Base-by-base conservation (phyloP, 2,888 invertebrate species). In the Sesia apiformis region DNA sequence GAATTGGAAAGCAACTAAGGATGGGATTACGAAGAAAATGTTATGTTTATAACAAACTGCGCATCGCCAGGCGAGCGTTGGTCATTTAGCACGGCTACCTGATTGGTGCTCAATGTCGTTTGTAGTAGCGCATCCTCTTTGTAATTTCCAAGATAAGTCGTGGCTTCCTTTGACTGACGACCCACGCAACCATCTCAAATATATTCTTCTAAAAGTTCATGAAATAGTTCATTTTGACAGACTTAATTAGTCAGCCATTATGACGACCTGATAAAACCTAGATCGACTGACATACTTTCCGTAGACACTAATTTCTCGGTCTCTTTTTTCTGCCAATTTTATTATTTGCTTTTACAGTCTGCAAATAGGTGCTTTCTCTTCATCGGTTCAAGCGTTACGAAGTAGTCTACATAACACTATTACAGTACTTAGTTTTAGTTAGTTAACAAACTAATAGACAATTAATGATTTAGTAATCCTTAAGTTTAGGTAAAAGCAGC, bases 101-200 rank as follows among this genome's bases (percentile, higher is more conserved):
- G 83, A 88, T 88, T 88, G 85, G 68, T 69, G 76, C 80, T 87
- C 88, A 88, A 87, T 87, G 87, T 76, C 88, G 76, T 72, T 69
- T 73, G 76, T 71, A 69, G 69, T 64, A 61, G 73, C 74, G 75
- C 83, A 84, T 86, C 84, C 84, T 83, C 76, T 72, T 76, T 78
- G 81, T 83, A 82, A 81, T 81, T 75, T 81, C 80, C 74, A 74
- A 83, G 79, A 79, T 81, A 84, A 85, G 74, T 81, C 78, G 72
- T 69, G 63, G 68, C 80, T 84, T 88, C 88, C 88, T 85, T 65
- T 68, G 68, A 58, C 63, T 60, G 55, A 58, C 57, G 53, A 56
- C 59, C 57, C 55, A 60, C 58, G 56, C 38, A 3, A 23, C 40
- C 23, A 23, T 23, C 23, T 23, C 23, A 23, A 23, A 23, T 23